Percentiles rank a stretch among this genome's conserved stretches.
phyloP scores from a whole-genome alignment of 2,113 vertebrate genomes.

The Talpa occidentalis region DNA sequence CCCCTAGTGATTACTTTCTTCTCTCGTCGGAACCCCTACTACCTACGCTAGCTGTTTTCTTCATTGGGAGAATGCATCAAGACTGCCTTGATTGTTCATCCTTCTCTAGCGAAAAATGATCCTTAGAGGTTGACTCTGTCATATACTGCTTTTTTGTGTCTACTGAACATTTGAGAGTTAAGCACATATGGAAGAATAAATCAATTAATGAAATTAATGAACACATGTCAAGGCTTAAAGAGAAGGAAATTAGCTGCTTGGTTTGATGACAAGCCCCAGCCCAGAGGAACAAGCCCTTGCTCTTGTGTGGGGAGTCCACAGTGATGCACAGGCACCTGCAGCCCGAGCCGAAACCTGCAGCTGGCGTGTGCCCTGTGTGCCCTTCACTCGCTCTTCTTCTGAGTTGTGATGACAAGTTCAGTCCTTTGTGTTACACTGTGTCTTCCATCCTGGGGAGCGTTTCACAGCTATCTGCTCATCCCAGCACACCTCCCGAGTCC shows the following conservation, averaged over 20 bases:
- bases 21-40: neutral
- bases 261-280: neutral
- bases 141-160: neutral
- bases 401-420: neutral
- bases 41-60: neutral
- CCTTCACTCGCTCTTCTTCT: accelerated
- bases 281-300: neutral
- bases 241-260: slow-evolving; percentile 38
- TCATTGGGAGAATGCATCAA: neutral
- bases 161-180: neutral
- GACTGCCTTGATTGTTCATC: neutral
- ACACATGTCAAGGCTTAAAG: slow-evolving; percentile 24
- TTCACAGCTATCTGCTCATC: neutral
- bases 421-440: neutral
- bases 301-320: neutral
- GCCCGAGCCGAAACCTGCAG: slow-evolving; percentile 55
- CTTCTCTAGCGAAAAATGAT: neutral
- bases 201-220: slow-evolving; percentile 36
- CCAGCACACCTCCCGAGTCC: neutral
- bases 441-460: neutral
- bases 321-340: slow-evolving; percentile 42
- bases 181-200: neutral
- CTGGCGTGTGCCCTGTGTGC: neutral
- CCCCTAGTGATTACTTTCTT: neutral
- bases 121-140: neutral